Evolutionary conservation across 2,113 vertebrate species (phyloP).

Genomic region (Rhea pennata): DNA sequence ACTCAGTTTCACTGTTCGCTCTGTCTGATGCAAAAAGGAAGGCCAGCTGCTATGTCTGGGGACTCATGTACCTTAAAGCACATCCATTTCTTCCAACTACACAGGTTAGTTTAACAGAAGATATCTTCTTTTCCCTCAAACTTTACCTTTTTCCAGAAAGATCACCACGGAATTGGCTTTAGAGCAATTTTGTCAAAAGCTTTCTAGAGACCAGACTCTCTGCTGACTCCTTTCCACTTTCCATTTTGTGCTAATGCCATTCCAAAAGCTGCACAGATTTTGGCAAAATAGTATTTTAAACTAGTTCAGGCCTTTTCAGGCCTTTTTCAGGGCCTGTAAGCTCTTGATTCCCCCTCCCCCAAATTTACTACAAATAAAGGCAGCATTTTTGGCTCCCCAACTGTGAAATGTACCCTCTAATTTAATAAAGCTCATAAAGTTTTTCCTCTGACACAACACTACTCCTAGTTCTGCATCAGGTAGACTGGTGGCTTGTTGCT

Average conservation of each 20-base stretch:
- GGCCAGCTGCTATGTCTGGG: background rate
- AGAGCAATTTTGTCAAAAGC: background rate
- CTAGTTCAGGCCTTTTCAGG: background rate
- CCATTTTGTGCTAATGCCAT: background rate
- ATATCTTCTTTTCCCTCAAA: background rate
- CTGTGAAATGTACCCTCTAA: background rate
- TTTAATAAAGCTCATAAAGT: background rate
- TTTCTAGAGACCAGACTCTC: background rate
- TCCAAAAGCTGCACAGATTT: background rate
- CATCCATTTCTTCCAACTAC: background rate
- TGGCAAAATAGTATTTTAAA: background rate
- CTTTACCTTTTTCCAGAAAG: background rate
- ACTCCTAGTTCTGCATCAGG: background rate
- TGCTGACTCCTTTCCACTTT: background rate
- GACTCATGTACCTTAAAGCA: background rate
- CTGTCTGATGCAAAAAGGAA: background rate
- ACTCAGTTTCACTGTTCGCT: fast-evolving
- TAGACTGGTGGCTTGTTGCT: background rate
- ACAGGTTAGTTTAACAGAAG: background rate
- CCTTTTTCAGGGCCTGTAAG: background rate
- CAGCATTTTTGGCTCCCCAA: background rate
- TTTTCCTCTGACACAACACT: background rate
- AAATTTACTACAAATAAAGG: background rate
- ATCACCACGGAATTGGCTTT: background rate
- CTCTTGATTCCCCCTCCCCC: background rate